Conservation (phyloP, 2,113 vertebrate genomes). For the Engraulis encrasicolus region DNA sequence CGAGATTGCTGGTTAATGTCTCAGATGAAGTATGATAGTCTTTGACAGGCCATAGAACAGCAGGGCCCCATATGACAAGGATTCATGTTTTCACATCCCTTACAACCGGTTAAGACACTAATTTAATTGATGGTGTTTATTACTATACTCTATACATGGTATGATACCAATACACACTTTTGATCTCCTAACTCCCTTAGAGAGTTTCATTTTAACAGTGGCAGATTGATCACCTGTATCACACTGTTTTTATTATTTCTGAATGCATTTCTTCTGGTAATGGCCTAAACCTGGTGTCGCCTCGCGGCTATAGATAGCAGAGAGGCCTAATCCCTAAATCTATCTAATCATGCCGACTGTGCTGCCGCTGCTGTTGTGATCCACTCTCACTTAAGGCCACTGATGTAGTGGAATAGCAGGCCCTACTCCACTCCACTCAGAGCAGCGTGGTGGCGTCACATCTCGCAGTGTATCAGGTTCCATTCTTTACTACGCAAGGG, state of each 20-base stretch:
- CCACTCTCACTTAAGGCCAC: not conserved
- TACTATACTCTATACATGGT: not conserved
- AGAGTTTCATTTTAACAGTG: not conserved
- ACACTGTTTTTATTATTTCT: not conserved
- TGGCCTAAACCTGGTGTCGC: slow-evolving; percentile 22
- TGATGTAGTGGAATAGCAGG: not conserved
- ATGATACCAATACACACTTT: not conserved
- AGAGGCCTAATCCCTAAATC: slow-evolving; percentile 46
- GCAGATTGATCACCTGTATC: not conserved
- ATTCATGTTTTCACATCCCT: not conserved
- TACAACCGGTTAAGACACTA: not conserved
- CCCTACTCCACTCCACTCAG: not conserved
- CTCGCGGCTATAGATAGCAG: slow-evolving; percentile 40
- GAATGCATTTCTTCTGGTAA: not conserved
- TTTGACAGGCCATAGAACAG: not conserved
- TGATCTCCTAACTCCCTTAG: not conserved
- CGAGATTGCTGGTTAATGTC: not conserved
- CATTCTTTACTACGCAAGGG: not conserved
- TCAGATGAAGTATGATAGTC: not conserved
- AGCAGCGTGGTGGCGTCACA: not conserved
- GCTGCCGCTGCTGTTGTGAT: not conserved
- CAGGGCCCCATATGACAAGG: no score
- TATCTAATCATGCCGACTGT: slow-evolving; percentile 29
- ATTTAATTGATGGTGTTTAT: not conserved
- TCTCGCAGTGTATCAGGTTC: not conserved